Evolutionary conservation across 2,888 invertebrate species (phyloP).

Genomic region (Clunio marinus): DNA sequence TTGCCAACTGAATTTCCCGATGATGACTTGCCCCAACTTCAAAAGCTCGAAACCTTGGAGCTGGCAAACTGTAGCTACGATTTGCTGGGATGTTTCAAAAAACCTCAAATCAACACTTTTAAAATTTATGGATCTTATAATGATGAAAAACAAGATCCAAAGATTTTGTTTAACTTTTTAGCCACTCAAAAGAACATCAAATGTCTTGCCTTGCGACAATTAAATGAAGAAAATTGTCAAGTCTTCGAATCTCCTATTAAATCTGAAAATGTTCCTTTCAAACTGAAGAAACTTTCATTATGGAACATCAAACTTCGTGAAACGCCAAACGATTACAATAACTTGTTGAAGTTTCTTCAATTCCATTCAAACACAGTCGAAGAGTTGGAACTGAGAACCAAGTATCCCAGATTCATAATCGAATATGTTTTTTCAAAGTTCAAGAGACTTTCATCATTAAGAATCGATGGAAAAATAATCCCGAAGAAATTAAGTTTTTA

Average conservation of each 20-base stretch:
- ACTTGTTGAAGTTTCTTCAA: not conserved
- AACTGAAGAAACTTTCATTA: not conserved
- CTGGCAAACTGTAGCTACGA: not conserved
- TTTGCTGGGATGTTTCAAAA: not conserved
- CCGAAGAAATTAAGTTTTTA: not conserved
- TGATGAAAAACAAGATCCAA: not conserved
- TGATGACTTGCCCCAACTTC: not conserved
- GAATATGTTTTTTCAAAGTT: not conserved
- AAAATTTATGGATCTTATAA: not conserved
- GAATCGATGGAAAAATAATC: not conserved
- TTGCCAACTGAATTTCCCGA: not conserved
- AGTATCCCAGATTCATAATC: not conserved
- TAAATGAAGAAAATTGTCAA: not conserved
- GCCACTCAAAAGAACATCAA: not conserved
- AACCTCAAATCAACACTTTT: not conserved
- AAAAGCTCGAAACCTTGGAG: not conserved
- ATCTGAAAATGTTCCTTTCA: not conserved
- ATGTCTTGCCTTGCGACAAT: not conserved
- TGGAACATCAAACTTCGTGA: not conserved
- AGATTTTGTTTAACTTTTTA: not conserved
- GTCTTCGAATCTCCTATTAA: not conserved
- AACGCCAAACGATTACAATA: not conserved
- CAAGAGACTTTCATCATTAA: not conserved
- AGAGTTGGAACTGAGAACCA: not conserved
- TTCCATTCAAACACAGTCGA: not conserved